Evolutionary conservation across 2,888 invertebrate genomes (phyloP).

Genomic region (Phymatocera aterrima): DNA sequence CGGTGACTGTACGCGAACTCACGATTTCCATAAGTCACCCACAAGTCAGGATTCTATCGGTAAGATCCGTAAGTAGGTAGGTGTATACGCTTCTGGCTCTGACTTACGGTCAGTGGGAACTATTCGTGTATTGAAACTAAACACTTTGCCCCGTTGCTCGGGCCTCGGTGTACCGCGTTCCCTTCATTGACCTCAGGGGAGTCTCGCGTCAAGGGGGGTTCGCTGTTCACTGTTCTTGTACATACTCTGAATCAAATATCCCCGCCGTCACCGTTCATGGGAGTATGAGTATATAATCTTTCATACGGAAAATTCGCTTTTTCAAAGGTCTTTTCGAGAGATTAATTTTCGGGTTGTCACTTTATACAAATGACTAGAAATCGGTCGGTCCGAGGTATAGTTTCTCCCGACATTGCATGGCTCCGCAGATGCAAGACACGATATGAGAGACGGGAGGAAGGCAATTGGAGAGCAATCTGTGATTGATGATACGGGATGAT

Average conservation of each 20-base stretch:
- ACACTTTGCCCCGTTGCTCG: conserved; percentile 35
- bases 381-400: no score
- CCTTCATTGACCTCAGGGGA: conserved; percentile 22
- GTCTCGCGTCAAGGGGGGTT: neutral
- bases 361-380: no score
- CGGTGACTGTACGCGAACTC: conserved; percentile 65
- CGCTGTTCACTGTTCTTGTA: no score
- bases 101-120: conserved; percentile 42
- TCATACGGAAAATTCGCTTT: no score
- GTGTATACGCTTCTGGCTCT: conserved; percentile 8
- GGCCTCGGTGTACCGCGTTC: neutral
- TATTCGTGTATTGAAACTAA: conserved; percentile 40
- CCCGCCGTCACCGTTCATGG: no score
- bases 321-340: no score
- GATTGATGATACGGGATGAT: conserved; percentile 41
- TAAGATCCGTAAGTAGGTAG: conserved; percentile 42
- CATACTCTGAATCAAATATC: no score
- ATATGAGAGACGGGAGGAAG: neutral
- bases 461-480: conserved; percentile 40
- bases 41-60: conserved; percentile 50
- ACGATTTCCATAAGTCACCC: conserved; percentile 68
- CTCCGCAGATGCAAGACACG: neutral
- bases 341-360: no score
- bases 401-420: neutral
- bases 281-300: no score